Conservation (phyloP, 2,113 vertebrate genomes). For the Pseudorasbora parva region DNA sequence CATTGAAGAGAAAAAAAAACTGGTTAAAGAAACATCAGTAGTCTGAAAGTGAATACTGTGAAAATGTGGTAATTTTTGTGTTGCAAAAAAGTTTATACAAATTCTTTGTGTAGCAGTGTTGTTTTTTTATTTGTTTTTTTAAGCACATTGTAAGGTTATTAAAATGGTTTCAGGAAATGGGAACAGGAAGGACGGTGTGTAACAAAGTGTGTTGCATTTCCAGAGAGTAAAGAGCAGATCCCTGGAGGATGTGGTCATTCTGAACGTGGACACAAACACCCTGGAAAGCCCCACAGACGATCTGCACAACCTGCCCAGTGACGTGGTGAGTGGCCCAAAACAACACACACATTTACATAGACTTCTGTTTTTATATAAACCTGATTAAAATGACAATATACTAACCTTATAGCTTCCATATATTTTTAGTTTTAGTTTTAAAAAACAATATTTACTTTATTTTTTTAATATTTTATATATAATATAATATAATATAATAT, state of each 20-base stretch:
- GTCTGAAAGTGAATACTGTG: not conserved
- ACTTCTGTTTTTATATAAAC: not conserved
- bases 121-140: no score
- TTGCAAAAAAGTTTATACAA: not conserved
- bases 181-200: not conserved
- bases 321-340: constrained; percentile 80
- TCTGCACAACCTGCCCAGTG: constrained; percentile 89
- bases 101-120: not conserved
- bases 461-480: no score
- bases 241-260: constrained; percentile 92
- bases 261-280: constrained; percentile 96
- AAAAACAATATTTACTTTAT: not conserved
- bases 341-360: not conserved
- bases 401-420: not conserved
- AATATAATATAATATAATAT: no score
- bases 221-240: constrained; percentile 90
- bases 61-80: not conserved
- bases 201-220: constrained; percentile 26
- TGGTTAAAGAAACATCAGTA: not conserved
- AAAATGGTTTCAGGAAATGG: not conserved
- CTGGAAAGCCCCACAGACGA: constrained; percentile 94
- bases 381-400: not conserved
- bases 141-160: not conserved
- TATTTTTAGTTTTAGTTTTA: not conserved
- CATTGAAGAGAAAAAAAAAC: no score